Conservation (phyloP, 2,797 vertebrate species). For the Bradypodion pumilum region DNA sequence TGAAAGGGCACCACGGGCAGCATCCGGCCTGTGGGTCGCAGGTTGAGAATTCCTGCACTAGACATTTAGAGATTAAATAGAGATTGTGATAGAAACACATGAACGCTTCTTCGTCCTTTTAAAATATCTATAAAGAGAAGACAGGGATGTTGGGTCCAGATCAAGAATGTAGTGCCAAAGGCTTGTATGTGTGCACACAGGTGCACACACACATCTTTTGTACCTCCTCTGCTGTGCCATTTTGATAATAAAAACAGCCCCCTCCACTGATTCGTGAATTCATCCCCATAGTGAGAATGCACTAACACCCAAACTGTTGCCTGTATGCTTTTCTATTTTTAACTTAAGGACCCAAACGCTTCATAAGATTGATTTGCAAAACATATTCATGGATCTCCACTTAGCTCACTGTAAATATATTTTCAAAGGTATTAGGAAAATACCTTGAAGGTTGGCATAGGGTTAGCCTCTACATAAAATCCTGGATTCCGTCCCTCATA, state of each 20-base stretch:
- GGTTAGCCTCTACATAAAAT: conserved; percentile 98
- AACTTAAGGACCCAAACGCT: background rate
- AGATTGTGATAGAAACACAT: background rate
- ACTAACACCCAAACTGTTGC: too few species aligned
- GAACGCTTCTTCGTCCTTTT: background rate
- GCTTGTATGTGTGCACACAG: background rate
- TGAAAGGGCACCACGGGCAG: too few species aligned
- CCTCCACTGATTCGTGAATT: too few species aligned
- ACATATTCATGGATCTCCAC: background rate
- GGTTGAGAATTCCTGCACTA: too few species aligned
- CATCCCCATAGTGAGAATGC: background rate
- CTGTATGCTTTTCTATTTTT: background rate
- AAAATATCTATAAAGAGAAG: background rate
- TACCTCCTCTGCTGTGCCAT: too few species aligned
- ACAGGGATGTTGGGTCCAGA: background rate
- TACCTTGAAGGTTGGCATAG: conserved; percentile 98
- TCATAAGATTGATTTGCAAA: background rate
- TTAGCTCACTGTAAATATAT: background rate
- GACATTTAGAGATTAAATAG: background rate
- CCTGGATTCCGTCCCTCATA: conserved; percentile 96
- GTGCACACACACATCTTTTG: too few species aligned
- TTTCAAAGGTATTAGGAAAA: background rate
- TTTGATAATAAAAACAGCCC: background rate
- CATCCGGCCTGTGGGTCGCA: too few species aligned
- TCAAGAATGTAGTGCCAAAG: background rate